A percentile compares a stretch with the other conserved stretches of the same genome.
Evolutionary conservation across 2,797 vertebrate genomes (phyloP).

Genomic region (Xiphorhynchus erythropygius): DNA sequence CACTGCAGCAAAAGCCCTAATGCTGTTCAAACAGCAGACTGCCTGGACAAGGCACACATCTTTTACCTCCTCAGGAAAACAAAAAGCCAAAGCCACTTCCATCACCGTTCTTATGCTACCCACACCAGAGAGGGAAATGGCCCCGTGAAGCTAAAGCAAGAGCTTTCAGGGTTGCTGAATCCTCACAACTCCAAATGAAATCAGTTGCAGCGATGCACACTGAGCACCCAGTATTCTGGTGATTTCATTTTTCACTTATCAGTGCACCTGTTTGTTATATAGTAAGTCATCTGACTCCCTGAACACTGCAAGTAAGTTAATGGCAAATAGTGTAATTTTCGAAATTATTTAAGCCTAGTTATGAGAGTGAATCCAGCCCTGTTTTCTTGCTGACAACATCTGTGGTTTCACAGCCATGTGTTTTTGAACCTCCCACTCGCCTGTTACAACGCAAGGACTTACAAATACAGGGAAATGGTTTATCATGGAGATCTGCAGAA

Average conservation of each 20-base stretch:
- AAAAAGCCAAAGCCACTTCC: background rate
- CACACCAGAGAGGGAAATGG: background rate
- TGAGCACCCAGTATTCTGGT: background rate
- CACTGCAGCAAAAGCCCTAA: background rate
- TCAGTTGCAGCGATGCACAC: background rate
- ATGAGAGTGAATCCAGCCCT: background rate
- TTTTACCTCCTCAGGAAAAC: background rate
- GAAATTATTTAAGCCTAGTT: background rate
- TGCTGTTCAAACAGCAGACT: background rate
- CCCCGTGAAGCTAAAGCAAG: background rate
- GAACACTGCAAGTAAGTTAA: background rate
- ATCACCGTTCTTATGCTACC: background rate
- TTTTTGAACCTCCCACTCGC: background rate
- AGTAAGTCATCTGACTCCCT: background rate
- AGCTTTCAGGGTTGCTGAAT: background rate
- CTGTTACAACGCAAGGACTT: background rate
- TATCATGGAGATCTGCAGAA: background rate
- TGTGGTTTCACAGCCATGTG: background rate
- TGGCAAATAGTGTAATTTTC: background rate
- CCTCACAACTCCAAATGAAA: background rate
- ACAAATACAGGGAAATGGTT: background rate
- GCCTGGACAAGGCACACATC: background rate
- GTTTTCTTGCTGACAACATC: conserved; percentile 4
- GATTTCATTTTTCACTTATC: background rate
- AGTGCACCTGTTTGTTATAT: background rate